These are phyloP conservation scores for Leptinotarsa haldemani DNA, from an alignment of 2,888 invertebrate genomes.

Conservation along the genomic window DNA sequence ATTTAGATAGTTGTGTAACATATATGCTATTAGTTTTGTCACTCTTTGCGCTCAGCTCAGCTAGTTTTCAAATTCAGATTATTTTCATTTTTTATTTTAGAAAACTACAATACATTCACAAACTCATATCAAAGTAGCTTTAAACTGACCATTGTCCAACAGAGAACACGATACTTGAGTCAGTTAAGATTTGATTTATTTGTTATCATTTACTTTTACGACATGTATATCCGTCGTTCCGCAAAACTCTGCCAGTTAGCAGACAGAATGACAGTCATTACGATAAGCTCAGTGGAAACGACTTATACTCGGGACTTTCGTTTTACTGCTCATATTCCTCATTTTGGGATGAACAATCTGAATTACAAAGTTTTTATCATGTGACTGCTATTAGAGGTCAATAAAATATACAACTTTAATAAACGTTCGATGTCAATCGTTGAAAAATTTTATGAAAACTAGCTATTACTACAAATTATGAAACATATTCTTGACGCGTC, in stretches of 20 bases:
- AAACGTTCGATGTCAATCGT: too few species aligned
- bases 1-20: too few species aligned
- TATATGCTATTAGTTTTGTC: too few species aligned
- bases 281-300: conserved; percentile 44
- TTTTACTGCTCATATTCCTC: conserved; percentile 2
- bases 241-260: conserved; percentile 39
- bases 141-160: conserved; percentile 26
- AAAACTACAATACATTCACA: not conserved
- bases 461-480: too few species aligned
- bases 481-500: too few species aligned
- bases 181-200: conserved; percentile 55
- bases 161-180: conserved; percentile 45
- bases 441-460: too few species aligned
- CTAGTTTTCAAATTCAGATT: too few species aligned
- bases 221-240: conserved; percentile 49
- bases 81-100: too few species aligned
- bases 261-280: conserved; percentile 44
- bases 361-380: too few species aligned
- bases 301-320: conserved; percentile 30
- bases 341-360: not conserved
- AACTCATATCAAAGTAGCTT: not conserved
- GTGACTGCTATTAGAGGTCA: too few species aligned
- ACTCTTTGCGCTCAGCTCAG: too few species aligned
- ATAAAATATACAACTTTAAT: too few species aligned
- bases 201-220: conserved; percentile 55